Percentiles rank a stretch among this genome's conserved stretches.
These are phyloP conservation scores for Gadopsis bispinosus DNA, from an alignment of 2,797 vertebrate species.

Conservation along the genomic window DNA sequence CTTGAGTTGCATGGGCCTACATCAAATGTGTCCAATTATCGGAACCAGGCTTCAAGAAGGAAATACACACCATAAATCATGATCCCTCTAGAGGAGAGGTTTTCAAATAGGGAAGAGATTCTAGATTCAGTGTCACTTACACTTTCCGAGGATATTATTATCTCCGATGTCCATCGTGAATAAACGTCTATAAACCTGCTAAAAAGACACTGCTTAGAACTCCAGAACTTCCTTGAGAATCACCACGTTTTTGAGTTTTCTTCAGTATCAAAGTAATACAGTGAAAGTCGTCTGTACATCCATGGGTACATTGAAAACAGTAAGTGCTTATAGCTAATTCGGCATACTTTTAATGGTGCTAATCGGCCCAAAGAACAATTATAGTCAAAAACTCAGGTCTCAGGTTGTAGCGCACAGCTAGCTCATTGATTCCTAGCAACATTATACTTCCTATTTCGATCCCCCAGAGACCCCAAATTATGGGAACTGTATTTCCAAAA, in stretches of 20 bases:
- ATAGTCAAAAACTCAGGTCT: background rate
- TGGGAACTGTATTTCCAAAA: constrained; percentile 1
- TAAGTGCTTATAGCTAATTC: background rate
- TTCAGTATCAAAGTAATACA: background rate
- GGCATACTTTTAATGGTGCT: background rate
- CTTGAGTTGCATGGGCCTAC: background rate
- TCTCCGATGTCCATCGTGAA: background rate
- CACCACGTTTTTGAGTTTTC: background rate
- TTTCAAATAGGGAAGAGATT: background rate
- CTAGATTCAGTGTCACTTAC: background rate
- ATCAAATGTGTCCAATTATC: constrained; percentile 24
- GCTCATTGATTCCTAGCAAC: background rate
- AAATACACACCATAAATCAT: background rate
- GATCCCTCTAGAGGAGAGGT: background rate
- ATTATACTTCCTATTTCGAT: background rate
- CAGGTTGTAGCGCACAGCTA: background rate
- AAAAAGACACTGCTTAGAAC: background rate
- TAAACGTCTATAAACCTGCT: too few species aligned
- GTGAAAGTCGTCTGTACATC: background rate
- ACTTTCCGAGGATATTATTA: background rate
- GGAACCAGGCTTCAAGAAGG: constrained; percentile 2
- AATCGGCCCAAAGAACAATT: background rate
- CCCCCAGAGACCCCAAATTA: background rate
- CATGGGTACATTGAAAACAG: background rate
- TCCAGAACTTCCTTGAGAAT: background rate